Percentiles rank a stretch among this genome's conserved stretches.
These are phyloP conservation scores for Entomobrya proxima DNA, from an alignment of 2,888 invertebrate genomes.

Conservation along the genomic window DNA sequence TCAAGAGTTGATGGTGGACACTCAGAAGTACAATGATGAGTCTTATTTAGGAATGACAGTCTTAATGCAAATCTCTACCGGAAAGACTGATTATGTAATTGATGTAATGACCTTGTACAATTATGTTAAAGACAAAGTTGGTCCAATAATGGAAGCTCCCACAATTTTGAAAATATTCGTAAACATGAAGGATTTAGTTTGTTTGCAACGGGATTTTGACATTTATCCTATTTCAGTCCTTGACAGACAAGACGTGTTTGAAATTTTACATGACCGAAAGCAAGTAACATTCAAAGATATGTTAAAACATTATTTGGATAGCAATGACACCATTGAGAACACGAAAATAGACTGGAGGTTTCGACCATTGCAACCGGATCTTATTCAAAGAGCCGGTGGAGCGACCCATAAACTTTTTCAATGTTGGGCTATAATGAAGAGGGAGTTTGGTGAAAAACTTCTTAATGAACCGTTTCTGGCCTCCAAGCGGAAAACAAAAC, in stretches of 20 bases:
- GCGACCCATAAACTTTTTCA: not conserved
- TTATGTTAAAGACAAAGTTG: not conserved
- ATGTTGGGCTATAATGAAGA: not conserved
- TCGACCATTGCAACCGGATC: too few relatives aligned
- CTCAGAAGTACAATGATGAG: not conserved
- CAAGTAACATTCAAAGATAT: not conserved
- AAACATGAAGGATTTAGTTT: not conserved
- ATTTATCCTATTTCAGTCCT: slow-evolving; percentile 11
- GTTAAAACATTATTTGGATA: too few relatives aligned
- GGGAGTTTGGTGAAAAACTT: not conserved
- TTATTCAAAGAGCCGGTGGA: too few relatives aligned
- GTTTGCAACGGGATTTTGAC: slow-evolving; percentile 33
- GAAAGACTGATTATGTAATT: not conserved
- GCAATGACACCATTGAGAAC: too few relatives aligned
- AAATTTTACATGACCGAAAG: not conserved
- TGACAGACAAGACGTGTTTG: not conserved
- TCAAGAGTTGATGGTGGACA: slow-evolving; percentile 13
- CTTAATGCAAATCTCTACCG: slow-evolving; percentile 36
- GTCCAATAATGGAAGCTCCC: not conserved
- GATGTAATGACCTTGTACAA: not conserved
- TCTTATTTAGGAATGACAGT: not conserved
- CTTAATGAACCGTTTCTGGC: not conserved
- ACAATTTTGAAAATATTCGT: slow-evolving; percentile 27
- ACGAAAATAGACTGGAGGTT: too few relatives aligned
- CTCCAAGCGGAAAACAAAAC: not conserved